Conservation (phyloP, 2,797 vertebrate genomes). For the Pyrrhura leucotis region DNA sequence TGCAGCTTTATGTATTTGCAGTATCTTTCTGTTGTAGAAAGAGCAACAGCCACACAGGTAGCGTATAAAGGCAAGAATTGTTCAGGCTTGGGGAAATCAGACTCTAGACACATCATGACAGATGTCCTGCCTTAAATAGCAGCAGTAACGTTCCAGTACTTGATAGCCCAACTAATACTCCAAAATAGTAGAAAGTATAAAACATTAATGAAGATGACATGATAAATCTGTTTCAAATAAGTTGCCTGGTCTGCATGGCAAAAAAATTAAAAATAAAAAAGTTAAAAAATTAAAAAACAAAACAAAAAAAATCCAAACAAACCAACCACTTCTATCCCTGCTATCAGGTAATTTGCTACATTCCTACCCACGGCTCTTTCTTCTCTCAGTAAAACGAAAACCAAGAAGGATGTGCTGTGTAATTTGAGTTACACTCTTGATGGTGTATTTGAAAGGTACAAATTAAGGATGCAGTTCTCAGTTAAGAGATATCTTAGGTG, state of each 20-base stretch:
- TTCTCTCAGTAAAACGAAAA: background rate
- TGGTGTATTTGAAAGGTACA: background rate
- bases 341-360: background rate
- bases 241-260: background rate
- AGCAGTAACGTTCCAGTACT: constrained; percentile 20
- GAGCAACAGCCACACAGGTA: constrained; percentile 24
- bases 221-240: constrained; percentile 21
- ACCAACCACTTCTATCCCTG: background rate
- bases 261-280: background rate
- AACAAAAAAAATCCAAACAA: background rate
- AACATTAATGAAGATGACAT: background rate
- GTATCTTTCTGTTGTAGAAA: background rate
- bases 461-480: background rate
- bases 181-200: constrained; percentile 41
- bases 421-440: background rate
- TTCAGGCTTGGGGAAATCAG: constrained; percentile 48
- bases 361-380: background rate
- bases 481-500: background rate
- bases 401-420: background rate
- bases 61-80: constrained; percentile 29
- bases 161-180: constrained; percentile 13
- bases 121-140: constrained; percentile 66
- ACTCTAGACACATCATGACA: constrained; percentile 52
- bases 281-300: background rate
- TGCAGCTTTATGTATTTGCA: background rate